Evolutionary conservation across 2,113 vertebrate genomes (phyloP), one percentile per base, ranked within the genome.

Genomic region (Theristicus caerulescens): DNA sequence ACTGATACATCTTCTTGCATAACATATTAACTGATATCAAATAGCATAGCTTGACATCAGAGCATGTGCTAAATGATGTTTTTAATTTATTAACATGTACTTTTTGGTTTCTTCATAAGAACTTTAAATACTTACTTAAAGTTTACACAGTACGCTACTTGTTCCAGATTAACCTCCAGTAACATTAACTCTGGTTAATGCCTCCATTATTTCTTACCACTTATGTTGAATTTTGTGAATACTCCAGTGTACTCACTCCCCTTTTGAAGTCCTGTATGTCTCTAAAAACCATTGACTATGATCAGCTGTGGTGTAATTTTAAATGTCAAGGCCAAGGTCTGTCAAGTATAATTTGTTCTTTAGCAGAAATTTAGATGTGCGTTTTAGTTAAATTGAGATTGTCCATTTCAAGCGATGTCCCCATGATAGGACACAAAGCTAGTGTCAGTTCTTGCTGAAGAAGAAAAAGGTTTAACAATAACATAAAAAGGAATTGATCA

Each of bases 401-500:
- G 87, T 78, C 72, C 82, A 66, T 97, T 96, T 94, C 71, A 93
- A 93, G 78, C 14, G 69, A 85, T 93, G 42, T 11, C 62, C 31
- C 83, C 59, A 59, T 66, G 64, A 91, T 13, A 93, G 76, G 90
- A 88, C 84, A 90, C 61, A 96, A 97, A 96, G 47, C 32, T 82
- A 89, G 92, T 86, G 70, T 71, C 86, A 66, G 38, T 94, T 96
- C 67, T 94, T 94, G 93, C 64, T 89, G 38, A 82, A 88, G 76
- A 91, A 77, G 86, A 88, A 92, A 97, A 95, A 76, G 42, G 49
- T 94, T 97, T 95, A 94, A 90, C 85, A 95, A 72, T 88, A 88
- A 66, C 51, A 69, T 86, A 96, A 97, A 96, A 96, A 97, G 47
- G 83, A 95, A 92, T 65, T 96, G 96, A 98, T 97, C 93, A 97